Evolutionary conservation across 2,113 vertebrate genomes (phyloP).

Genomic region (Tyrannus savana): DNA sequence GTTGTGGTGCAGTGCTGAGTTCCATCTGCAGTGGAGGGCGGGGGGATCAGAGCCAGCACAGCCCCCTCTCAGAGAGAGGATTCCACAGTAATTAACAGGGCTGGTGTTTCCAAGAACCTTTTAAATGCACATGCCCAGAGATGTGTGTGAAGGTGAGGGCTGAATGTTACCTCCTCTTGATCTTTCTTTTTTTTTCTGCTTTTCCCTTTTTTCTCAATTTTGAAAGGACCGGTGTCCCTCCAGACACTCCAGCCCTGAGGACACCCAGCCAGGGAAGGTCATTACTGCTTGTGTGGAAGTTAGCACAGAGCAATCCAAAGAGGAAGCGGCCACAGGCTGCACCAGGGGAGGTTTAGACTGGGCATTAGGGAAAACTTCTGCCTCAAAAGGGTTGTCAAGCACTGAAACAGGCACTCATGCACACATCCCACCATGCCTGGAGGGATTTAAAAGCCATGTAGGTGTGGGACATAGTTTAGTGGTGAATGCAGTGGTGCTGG

Average conservation of each 20-base stretch:
- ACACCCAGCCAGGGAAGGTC: neutral
- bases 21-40: neutral
- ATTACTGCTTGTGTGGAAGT: neutral
- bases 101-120: neutral
- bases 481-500: neutral
- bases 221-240: neutral
- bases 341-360: neutral
- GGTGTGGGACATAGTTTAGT: neutral
- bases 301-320: neutral
- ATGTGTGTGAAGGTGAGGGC: neutral
- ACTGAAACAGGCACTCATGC: neutral
- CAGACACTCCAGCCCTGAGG: neutral
- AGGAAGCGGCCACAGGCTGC: neutral
- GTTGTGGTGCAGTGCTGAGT: neutral
- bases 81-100: neutral
- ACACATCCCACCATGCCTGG: neutral
- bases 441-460: neutral
- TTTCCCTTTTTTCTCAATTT: neutral
- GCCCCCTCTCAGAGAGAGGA: neutral
- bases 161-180: neutral
- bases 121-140: neutral
- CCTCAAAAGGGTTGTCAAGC: neutral
- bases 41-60: neutral
- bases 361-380: neutral
- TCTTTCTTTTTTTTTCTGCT: fast-evolving